Conservation (phyloP, 1,140 invertebrate species). For the Cardiocondyla obscurior region DNA sequence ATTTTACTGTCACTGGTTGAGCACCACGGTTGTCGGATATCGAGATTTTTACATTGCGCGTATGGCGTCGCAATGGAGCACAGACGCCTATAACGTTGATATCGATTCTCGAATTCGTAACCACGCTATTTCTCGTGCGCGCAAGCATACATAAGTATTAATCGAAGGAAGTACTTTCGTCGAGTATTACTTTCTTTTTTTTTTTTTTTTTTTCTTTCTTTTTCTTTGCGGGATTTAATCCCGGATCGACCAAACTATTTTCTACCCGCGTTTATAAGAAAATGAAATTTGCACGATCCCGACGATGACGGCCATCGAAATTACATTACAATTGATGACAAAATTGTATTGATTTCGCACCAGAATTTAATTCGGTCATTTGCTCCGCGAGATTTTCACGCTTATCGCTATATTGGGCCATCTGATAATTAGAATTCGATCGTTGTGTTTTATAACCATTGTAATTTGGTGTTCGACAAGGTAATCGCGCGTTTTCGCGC, state of each 20-base stretch:
- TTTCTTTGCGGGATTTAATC: not conserved
- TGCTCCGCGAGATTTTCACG: not conserved
- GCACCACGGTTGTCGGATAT: conserved; percentile 50
- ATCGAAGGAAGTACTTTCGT: conserved; percentile 48
- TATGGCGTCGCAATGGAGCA: conserved; percentile 34
- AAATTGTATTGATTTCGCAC: not conserved
- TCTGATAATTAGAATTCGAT: conserved; percentile 59
- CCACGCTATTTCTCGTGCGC: conserved; percentile 6
- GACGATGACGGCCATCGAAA: conserved; percentile 15
- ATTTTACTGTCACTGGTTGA: conserved; percentile 40
- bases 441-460: conserved; percentile 49
- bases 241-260: not conserved
- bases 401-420: not conserved
- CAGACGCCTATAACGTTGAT: conserved; percentile 57
- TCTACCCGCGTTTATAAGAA: not conserved
- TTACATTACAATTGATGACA: conserved; percentile 32
- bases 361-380: conserved; percentile 49
- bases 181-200: not conserved
- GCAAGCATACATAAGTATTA: conserved; percentile 44
- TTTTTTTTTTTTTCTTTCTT: not conserved
- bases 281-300: not conserved
- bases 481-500: not conserved
- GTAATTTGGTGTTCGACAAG: conserved; percentile 33
- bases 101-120: conserved; percentile 60
- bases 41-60: conserved; percentile 63